A percentile compares a stretch with the other conserved stretches of the same genome.
Conservation (phyloP, 30 jellyfish, hydroid and myxozoan genomes). For the Euphysa ruthae region DNA sequence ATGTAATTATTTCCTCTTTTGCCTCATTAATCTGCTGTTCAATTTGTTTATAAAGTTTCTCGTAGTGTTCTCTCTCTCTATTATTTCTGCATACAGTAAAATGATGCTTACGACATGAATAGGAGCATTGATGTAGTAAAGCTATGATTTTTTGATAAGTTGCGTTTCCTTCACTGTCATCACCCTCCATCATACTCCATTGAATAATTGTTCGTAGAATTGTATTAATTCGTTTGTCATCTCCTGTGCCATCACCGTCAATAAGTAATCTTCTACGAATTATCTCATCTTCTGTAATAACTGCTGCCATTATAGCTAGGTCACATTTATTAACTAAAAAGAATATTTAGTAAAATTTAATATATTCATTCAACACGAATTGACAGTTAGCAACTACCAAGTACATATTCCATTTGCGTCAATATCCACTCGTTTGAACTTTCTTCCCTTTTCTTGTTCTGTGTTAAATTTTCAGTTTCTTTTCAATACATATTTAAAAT, state of each 20-base stretch:
- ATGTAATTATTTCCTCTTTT: constrained; percentile 57
- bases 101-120: constrained; percentile 70
- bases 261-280: constrained; percentile 62
- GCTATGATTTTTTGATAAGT: constrained; percentile 74
- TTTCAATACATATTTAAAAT: too few relatives aligned
- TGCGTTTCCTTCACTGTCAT: constrained; percentile 64
- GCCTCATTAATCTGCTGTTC: constrained; percentile 59
- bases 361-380: too few relatives aligned
- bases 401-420: too few relatives aligned
- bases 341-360: too few relatives aligned
- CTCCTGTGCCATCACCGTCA: constrained; percentile 99
- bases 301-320: too few relatives aligned
- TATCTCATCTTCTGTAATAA: constrained; percentile 50
- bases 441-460: too few relatives aligned
- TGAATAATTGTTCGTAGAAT: constrained; percentile 66
- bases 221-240: constrained; percentile 83
- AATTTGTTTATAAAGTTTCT: constrained; percentile 30
- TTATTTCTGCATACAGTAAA: constrained; percentile 66
- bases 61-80: constrained; percentile 71
- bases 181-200: constrained; percentile 65
- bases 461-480: too few relatives aligned
- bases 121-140: constrained; percentile 71
- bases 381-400: too few relatives aligned
- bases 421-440: too few relatives aligned
- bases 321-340: too few relatives aligned